Conservation (phyloP, 1,140 invertebrate genomes). For the Trialeurodes vaporariorum region DNA sequence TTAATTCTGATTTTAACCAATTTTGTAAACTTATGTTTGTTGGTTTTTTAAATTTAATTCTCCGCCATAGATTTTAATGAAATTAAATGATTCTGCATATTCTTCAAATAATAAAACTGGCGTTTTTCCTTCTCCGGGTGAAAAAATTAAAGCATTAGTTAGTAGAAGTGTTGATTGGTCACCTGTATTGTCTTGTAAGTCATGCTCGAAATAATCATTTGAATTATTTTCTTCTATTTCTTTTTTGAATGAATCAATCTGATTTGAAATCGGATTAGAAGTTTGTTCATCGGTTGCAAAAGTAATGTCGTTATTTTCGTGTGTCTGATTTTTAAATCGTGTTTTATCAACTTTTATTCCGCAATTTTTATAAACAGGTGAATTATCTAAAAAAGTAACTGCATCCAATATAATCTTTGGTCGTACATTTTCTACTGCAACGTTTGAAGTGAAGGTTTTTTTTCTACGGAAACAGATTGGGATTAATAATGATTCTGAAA, state of each 20-base stretch:
- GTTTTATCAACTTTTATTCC: not conserved
- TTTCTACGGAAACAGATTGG: not conserved
- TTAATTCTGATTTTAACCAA: constrained; percentile 3
- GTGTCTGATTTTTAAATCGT: not conserved
- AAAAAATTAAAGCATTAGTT: not conserved
- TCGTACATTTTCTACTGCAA: not conserved
- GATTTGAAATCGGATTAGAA: not conserved
- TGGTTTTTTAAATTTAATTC: not conserved
- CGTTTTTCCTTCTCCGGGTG: constrained; percentile 6
- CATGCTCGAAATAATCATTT: not conserved
- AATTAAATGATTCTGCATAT: not conserved
- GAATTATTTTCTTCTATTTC: not conserved
- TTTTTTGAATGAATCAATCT: not conserved
- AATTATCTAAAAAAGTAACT: not conserved
- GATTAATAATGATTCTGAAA: not conserved
- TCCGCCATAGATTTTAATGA: not conserved
- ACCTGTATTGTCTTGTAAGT: not conserved
- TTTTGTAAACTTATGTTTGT: not conserved
- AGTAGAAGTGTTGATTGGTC: not conserved
- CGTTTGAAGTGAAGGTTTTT: not conserved
- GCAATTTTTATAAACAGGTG: not conserved
- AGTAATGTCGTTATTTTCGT: too few relatives aligned
- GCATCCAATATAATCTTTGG: not conserved
- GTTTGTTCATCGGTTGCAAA: too few relatives aligned
- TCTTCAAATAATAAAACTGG: constrained; percentile 3